Conservation (phyloP, 2,113 vertebrate genomes). For the Pelvicachromis taeniatus region DNA sequence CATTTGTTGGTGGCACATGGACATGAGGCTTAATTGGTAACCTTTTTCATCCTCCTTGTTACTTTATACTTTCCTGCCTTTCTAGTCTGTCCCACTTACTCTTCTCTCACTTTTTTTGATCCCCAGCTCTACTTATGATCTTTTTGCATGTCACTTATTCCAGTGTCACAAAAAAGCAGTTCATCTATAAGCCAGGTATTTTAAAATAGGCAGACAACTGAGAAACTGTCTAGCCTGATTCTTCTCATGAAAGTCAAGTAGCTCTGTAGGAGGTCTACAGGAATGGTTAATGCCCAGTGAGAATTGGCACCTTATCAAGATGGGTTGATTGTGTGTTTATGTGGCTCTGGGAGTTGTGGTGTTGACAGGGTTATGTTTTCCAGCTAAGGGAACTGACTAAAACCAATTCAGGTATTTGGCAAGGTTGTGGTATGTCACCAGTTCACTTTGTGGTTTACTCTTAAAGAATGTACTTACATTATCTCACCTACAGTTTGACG, state of each 20-base stretch:
- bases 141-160: neutral
- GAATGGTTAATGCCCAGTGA: neutral
- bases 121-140: neutral
- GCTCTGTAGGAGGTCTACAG: neutral
- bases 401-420: neutral
- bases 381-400: neutral
- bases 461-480: neutral
- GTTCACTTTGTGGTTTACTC: too few relatives aligned
- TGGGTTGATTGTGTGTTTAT: neutral
- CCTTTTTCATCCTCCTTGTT: neutral
- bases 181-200: neutral
- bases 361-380: neutral
- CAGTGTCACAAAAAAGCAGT: neutral
- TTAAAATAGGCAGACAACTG: neutral
- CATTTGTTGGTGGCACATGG: neutral
- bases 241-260: constrained; percentile 7
- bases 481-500: neutral
- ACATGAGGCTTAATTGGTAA: neutral
- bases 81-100: neutral
- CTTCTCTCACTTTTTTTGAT: neutral
- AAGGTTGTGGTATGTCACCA: neutral
- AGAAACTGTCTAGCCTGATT: neutral
- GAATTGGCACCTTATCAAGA: neutral
- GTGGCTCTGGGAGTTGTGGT: neutral
- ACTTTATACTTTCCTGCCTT: neutral